Percentiles rank a stretch among this genome's conserved stretches.
These are phyloP conservation scores for Raillietiella orientalis DNA, from an alignment of 2,888 invertebrate species.

Conservation along the genomic window DNA sequence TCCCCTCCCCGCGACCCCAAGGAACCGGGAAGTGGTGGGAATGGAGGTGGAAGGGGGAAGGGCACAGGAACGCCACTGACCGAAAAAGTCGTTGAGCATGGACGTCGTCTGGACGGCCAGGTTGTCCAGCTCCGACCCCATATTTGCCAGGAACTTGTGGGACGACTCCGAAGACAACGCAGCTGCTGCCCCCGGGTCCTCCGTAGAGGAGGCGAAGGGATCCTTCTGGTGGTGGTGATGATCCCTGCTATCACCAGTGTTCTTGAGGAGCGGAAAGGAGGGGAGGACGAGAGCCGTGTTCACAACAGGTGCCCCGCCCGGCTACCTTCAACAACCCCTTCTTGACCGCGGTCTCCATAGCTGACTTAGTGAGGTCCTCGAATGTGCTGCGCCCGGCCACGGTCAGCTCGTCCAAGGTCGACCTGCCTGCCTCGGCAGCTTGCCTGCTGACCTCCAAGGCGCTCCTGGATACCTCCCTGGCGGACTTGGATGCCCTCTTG, in stretches of 20 bases:
- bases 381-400: slow-evolving; percentile 55
- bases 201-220: neutral
- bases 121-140: slow-evolving; percentile 71
- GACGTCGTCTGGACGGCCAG: slow-evolving; percentile 69
- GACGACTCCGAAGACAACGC: neutral
- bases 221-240: neutral
- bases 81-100: slow-evolving; percentile 81
- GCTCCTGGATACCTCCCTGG: slow-evolving; percentile 39
- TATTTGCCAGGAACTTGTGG: slow-evolving; percentile 26
- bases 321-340: slow-evolving; percentile 44
- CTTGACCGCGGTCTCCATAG: slow-evolving; percentile 55
- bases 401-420: slow-evolving; percentile 54
- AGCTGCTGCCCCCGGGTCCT: neutral
- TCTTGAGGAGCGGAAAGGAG: no score
- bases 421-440: slow-evolving; percentile 55
- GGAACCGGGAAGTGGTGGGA: neutral
- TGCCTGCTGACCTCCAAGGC: slow-evolving; percentile 53
- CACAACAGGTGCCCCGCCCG: slow-evolving; percentile 1
- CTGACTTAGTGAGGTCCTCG: slow-evolving; percentile 64
- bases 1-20: neutral
- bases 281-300: no score
- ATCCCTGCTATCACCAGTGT: no score
- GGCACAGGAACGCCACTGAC: slow-evolving; percentile 14
- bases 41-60: slow-evolving; percentile 3
- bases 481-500: slow-evolving; percentile 53